Percentiles rank a stretch among this genome's conserved stretches.
Conservation (phyloP, 1,140 invertebrate genomes). For the Cheumatopsyche charites region DNA sequence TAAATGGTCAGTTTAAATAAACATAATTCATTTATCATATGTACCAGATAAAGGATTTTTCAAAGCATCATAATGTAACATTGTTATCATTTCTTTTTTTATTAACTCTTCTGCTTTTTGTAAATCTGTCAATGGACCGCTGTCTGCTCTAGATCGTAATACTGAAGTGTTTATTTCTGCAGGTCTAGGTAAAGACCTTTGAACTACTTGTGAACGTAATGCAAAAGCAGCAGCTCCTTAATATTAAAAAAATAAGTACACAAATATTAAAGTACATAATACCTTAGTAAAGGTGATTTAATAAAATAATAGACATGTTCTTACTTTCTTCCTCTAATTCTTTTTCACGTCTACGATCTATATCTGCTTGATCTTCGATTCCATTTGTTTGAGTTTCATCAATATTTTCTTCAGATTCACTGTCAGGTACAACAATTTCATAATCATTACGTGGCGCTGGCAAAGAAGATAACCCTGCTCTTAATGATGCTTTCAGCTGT, state of each 20-base stretch:
- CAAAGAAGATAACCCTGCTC: slow-evolving; percentile 76
- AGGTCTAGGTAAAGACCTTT: slow-evolving; percentile 87
- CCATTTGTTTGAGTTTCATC: slow-evolving; percentile 56
- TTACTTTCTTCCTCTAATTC: slow-evolving; percentile 69
- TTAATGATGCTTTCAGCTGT: slow-evolving; percentile 76
- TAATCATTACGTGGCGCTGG: slow-evolving; percentile 96
- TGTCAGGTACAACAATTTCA: slow-evolving; percentile 95
- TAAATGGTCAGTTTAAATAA: background rate
- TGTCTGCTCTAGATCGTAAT: slow-evolving; percentile 72
- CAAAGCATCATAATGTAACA: slow-evolving; percentile 89
- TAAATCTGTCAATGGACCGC: slow-evolving; percentile 81
- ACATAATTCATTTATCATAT: background rate
- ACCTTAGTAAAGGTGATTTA: too few species aligned
- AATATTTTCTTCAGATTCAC: slow-evolving; percentile 70
- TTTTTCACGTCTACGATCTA: slow-evolving; percentile 73
- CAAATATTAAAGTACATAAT: background rate
- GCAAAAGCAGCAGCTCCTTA: slow-evolving; percentile 69
- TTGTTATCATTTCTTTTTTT: slow-evolving; percentile 95
- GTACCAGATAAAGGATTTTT: slow-evolving; percentile 66
- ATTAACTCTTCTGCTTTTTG: slow-evolving; percentile 97
- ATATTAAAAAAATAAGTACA: background rate
- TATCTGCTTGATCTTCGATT: slow-evolving; percentile 87
- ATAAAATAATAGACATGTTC: slow-evolving; percentile 1
- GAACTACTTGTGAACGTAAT: slow-evolving; percentile 86
- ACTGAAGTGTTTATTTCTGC: slow-evolving; percentile 84